Evolutionary conservation across 2,888 invertebrate species (phyloP).

Genomic region (Callosobruchus maculatus): DNA sequence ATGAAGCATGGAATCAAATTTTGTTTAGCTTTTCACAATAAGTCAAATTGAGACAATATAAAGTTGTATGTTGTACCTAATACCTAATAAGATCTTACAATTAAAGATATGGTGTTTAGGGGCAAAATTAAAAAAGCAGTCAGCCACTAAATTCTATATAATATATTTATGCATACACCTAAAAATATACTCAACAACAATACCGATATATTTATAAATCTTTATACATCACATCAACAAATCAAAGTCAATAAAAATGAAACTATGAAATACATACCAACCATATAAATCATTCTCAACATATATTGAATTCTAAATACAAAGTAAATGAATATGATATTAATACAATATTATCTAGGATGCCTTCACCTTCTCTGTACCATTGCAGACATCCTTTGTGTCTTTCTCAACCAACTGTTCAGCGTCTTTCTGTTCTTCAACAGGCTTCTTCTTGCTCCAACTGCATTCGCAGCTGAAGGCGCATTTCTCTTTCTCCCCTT

Average conservation of each 20-base stretch:
- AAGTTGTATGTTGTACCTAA: too few relatives aligned
- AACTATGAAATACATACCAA: neutral
- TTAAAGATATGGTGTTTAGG: too few relatives aligned
- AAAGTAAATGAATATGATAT: neutral
- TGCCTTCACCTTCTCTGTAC: neutral
- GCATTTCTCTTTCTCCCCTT: conserved; percentile 24
- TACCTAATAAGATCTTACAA: too few relatives aligned
- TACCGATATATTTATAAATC: too few relatives aligned
- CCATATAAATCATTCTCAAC: neutral
- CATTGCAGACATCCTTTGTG: neutral
- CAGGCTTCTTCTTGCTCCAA: conserved; percentile 29
- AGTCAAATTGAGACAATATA: too few relatives aligned
- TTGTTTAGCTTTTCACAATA: too few relatives aligned
- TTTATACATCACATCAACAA: too few relatives aligned
- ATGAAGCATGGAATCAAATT: too few relatives aligned
- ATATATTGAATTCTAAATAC: neutral
- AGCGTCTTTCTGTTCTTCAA: conserved; percentile 1
- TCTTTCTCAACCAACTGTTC: neutral
- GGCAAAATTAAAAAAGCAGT: too few relatives aligned
- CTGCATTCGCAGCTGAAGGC: conserved; percentile 31
- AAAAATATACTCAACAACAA: too few relatives aligned
- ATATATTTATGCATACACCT: too few relatives aligned
- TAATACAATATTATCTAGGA: neutral
- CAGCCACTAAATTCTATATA: too few relatives aligned
- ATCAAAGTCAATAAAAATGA: neutral